Base-by-base conservation (phyloP, 2,888 invertebrate species). In the Drosophila maculinotata region DNA sequence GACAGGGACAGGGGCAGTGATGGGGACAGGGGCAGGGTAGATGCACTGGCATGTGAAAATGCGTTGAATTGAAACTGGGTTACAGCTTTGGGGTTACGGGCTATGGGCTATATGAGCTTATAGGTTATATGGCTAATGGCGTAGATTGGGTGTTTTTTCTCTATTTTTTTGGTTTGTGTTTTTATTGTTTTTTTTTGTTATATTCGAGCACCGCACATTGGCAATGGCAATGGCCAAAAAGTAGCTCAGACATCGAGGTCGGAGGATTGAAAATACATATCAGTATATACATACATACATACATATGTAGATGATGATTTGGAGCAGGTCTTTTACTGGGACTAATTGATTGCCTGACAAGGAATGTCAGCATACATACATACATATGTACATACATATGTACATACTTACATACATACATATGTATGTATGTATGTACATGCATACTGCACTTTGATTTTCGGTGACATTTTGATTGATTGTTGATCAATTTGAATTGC, bases 21-120 rank as follows among this genome's bases (percentile, higher is more conserved):
- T 1, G 30, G 15, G 3, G 30, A 6, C 28, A 31, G 3, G 28
- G 26, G 14, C 8, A 10, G 52, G 33, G 47, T 39, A 52, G 77
- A 84, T 78, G 81, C 81, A 87, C 52, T 87, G 82, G 82, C 85
- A 87, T 81, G 87, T 81, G 81, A 81, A 87, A 81, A 81, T 84
- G 87, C 81, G 81, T 81, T 87, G 76, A 87, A 84, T 81, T 84
- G 87, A 81, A 81, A 87, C 87, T 81, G 87, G 82, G 81, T 81
- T 84, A 87, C 79, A 71, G 76, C 68, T 80, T 74, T 54, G 69
- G 74, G 70, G 58, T 62, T 68, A 76, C 33, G 82, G 82, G 56
- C 42, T 79, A 79, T 67, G 63, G 65, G 31, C 47, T 49, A 64
- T 81, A 84, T 75, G 54, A 60, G 83, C 77, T 85, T 72, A 85